These are phyloP conservation scores for Sthenelais limicola DNA, from an alignment of 2,888 invertebrate species.

Conservation along the genomic window DNA sequence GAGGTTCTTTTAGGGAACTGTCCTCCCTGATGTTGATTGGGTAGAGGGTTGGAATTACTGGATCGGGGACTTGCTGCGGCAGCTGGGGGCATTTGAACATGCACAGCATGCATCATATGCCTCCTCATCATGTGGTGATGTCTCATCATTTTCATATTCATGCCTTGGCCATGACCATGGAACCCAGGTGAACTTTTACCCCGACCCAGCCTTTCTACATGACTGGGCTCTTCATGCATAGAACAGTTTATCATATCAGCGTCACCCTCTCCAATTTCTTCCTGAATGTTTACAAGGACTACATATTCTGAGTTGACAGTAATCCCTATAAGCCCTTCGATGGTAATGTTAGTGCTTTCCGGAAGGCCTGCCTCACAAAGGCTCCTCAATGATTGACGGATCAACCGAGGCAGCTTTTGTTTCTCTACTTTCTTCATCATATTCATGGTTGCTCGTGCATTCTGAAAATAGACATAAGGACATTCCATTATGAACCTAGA, in stretches of 20 bases:
- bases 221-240: background rate
- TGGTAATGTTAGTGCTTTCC: constrained; percentile 21
- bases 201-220: no score
- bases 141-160: constrained; percentile 7
- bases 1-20: constrained; percentile 9
- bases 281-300: constrained; percentile 15
- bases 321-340: constrained; percentile 25
- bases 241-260: constrained; percentile 20
- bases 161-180: background rate
- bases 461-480: no score
- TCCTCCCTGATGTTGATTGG: background rate
- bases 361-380: constrained; percentile 32
- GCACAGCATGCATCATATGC: constrained; percentile 26
- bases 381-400: constrained; percentile 15
- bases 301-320: constrained; percentile 28
- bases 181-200: no score
- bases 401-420: constrained; percentile 23
- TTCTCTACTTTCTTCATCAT: constrained; percentile 32
- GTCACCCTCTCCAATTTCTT: constrained; percentile 30
- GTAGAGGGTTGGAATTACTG: background rate
- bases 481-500: no score
- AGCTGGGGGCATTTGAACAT: background rate
- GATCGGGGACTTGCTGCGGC: background rate
- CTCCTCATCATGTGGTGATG: constrained; percentile 2
- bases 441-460: no score